Percentiles rank a stretch among this genome's conserved stretches.
These are phyloP conservation scores for Empidonax traillii DNA, from an alignment of 2,113 vertebrate species.

Conservation along the genomic window DNA sequence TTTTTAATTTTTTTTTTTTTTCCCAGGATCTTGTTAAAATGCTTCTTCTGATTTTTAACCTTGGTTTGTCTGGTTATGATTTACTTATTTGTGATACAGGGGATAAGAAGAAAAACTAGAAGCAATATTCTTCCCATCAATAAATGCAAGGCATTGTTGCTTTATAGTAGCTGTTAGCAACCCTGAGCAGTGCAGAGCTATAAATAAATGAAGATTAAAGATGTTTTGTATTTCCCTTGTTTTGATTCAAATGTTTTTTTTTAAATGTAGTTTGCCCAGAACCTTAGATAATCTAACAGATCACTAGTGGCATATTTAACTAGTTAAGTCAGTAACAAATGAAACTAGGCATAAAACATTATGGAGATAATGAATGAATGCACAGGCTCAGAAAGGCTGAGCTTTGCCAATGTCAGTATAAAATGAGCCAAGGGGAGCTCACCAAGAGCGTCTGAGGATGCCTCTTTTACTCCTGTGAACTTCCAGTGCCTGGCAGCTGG, in stretches of 20 bases:
- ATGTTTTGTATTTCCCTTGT: background rate
- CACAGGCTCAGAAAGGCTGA: slow-evolving; percentile 11
- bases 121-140: slow-evolving; percentile 64
- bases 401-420: slow-evolving; percentile 19
- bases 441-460: background rate
- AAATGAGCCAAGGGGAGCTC: background rate
- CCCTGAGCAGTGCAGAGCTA: background rate
- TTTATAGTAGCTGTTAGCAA: slow-evolving; percentile 58
- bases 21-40: slow-evolving; percentile 57
- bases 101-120: slow-evolving; percentile 55
- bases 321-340: slow-evolving; percentile 35
- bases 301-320: slow-evolving; percentile 22
- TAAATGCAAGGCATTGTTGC: slow-evolving; percentile 63
- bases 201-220: slow-evolving; percentile 38
- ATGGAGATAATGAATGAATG: slow-evolving; percentile 23
- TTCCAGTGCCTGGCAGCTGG: background rate
- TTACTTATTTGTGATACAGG: slow-evolving; percentile 53
- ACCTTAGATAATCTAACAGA: background rate
- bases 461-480: background rate
- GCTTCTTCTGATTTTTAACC: slow-evolving; percentile 60
- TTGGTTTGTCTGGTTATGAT: slow-evolving; percentile 61
- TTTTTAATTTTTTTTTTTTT: slow-evolving; percentile 24
- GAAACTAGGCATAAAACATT: background rate
- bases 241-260: background rate
- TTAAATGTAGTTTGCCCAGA: slow-evolving; percentile 2